Percentiles rank a stretch among this genome's conserved stretches.
Evolutionary conservation across 2,113 vertebrate genomes (phyloP).

Genomic region (Rafetus swinhoei): DNA sequence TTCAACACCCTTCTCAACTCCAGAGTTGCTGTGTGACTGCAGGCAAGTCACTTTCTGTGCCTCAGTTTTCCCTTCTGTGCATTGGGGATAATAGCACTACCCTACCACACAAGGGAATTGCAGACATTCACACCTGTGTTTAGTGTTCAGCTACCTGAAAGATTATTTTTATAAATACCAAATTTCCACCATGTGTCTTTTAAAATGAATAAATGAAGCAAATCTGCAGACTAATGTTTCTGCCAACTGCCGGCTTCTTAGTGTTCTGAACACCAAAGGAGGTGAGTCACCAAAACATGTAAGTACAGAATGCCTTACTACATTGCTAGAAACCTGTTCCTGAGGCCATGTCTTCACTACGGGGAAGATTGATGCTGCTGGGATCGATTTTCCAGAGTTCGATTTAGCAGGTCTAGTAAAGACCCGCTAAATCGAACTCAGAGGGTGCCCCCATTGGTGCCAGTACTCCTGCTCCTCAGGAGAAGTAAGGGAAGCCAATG

Average conservation of each 20-base stretch:
- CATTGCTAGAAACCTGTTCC: neutral
- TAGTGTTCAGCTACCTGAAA: neutral
- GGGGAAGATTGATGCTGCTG: too few species aligned
- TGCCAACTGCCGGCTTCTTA: neutral
- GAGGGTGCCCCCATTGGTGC: too few species aligned
- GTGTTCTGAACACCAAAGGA: neutral
- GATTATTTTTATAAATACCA: neutral
- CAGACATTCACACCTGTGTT: neutral
- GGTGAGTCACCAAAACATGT: neutral
- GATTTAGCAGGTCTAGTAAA: too few species aligned
- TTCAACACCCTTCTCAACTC: neutral
- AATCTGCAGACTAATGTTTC: neutral
- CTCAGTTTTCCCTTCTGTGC: neutral
- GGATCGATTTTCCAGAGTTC: too few species aligned
- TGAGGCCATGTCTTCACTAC: too few species aligned
- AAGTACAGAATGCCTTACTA: accelerated
- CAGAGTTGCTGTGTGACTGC: neutral
- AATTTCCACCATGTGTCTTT: neutral
- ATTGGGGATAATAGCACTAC: neutral
- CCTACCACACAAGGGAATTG: neutral
- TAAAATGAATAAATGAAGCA: neutral
- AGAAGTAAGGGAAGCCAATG: too few species aligned
- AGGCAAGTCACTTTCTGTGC: neutral
- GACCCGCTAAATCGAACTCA: too few species aligned
- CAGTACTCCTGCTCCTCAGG: too few species aligned